Base-by-base conservation (phyloP, 2,797 vertebrate genomes). In the Lacerta viridis region DNA sequence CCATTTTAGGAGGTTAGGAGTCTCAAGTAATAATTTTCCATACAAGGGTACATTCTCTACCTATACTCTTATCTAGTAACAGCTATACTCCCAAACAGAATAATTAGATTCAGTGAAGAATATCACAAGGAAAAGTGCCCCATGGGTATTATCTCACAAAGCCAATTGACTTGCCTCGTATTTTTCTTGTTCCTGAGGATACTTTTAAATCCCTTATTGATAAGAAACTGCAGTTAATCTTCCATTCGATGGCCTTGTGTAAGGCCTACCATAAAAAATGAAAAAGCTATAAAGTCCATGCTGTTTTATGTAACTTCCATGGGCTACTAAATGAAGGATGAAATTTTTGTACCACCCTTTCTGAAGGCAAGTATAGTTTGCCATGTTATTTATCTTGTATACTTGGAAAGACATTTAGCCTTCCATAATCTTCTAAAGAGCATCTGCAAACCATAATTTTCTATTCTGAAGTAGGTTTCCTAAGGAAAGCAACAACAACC, bases 201-300 rank as follows among this genome's bases (percentile, higher is more conserved):
- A 86, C 36, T 55, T 84, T 88, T 59, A 86, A 88, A 84, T 76
- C 82, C 61, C 29, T 59, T 79, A 64, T 69, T 75, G 76, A 86
- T 75, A 88, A 33, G 39, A 89, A 89, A 84, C 80, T 46, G 59
- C 36, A 75, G 29, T 79, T 75, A 86, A 75, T 87, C 61, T 87
- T 79, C 71, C n/a, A 64, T 36, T 77, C 29, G 17, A 80, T 83
- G 66, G n/a, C 11, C 50, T 84, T 75, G 82, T 76, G 17, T 39
- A 64, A 75, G 88, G 39, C 46, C 85, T 71, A 68, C 66, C 59
- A 90, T 59, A 83, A 87, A 27, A 88, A 74, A 90, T 79, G 77
- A 85, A 79, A 61, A 88, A 92, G 66, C 18, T 50, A 85, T n/a
- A 87, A 90, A 94, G 33, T 20, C 77, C 76, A 74, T 1, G 15